Base-by-base conservation (phyloP, 2,888 invertebrate species). In the Mythimna pallens region DNA sequence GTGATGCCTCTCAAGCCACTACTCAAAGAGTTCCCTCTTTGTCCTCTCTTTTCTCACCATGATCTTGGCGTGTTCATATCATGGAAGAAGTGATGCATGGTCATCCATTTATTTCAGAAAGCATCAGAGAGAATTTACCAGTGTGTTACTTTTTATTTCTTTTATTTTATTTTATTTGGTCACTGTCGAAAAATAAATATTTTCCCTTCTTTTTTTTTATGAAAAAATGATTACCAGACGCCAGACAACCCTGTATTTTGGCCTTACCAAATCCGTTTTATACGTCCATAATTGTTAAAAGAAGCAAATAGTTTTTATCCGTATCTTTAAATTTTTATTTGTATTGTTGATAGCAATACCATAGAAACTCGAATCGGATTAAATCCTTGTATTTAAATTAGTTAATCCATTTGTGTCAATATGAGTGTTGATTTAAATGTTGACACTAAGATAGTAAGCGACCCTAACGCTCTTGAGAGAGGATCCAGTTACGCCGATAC, bases 221-320 rank as follows among this genome's bases (percentile, higher is more conserved):
- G 9, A 9, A 20, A 20, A 50, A 50, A 6, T 20, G 2, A 50
- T 20, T 20, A 47, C 20, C 8, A 50, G 20, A 50, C 50, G 20
- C n/a, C 9, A 17, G 50, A n/a, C 50, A 52, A n/a, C 50, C 50
- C 50, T 73, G 20, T 12, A 2, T 12, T 50, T 63, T 12, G 30
- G 22, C 17, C 40, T 34, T 22, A 30, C 57, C 30, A 73, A 73
- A 73, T 73, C 73, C 20, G 7, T 47, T 30, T 30, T 7, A 47
- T 47, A 30, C 12, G 25, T n/a, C 55, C 62, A 43, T 43, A 52
- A 52, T 52, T 52, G 20, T 64, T 52, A 52, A 58, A 58, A 40
- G 20, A 10, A 10, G 25, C 36, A 74, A 59, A 74, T 47, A 54
- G 5, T 54, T 54, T 58, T 59, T 25, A 64, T 52, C 58, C n/a